These are phyloP conservation scores for Erethizon dorsatum DNA, from an alignment of 2,797 vertebrate genomes.

Conservation along the genomic window DNA sequence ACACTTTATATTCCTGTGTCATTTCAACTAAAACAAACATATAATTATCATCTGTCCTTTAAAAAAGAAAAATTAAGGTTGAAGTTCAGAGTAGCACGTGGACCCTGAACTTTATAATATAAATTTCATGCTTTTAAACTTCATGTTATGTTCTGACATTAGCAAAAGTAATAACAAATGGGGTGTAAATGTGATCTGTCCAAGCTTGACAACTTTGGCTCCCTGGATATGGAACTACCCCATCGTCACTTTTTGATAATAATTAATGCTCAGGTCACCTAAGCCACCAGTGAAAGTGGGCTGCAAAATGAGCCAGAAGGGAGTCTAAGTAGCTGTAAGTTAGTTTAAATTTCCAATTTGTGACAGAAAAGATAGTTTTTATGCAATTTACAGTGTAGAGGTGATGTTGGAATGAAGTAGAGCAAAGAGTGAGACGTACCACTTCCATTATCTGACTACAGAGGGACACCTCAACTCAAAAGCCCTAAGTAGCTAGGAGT, in stretches of 20 bases:
- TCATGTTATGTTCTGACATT: neutral
- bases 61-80: constrained; percentile 12
- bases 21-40: neutral
- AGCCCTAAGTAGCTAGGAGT: constrained; percentile 40
- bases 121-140: neutral
- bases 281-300: neutral
- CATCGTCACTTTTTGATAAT: neutral
- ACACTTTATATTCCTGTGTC: neutral
- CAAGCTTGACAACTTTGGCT: neutral
- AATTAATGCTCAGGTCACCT: neutral
- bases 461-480: constrained; percentile 3
- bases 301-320: neutral
- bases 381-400: constrained; percentile 8
- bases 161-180: constrained; percentile 38
- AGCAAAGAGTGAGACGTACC: neutral
- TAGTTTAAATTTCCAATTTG: constrained; percentile 18
- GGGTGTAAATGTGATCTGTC: neutral
- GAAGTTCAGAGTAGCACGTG: neutral
- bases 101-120: neutral
- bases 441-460: constrained; percentile 16
- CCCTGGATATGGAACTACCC: neutral
- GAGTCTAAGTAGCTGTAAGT: neutral
- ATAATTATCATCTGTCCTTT: neutral
- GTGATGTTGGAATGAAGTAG: constrained; percentile 51
- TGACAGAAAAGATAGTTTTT: constrained; percentile 45